Evolutionary conservation across 2,113 vertebrate genomes (phyloP).

Genomic region (Oriolus oriolus): DNA sequence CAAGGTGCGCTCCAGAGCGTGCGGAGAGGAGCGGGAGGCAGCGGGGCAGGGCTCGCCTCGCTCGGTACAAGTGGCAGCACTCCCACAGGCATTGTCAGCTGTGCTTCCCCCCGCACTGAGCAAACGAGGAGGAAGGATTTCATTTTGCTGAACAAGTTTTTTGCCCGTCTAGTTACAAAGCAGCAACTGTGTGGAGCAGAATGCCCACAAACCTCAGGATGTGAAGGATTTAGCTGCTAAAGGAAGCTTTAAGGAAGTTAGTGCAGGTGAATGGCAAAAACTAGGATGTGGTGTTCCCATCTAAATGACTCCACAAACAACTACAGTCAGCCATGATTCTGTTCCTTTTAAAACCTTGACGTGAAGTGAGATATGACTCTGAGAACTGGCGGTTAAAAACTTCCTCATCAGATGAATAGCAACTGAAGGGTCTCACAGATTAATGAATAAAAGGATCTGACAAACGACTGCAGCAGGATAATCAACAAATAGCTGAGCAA

Average conservation of each 20-base stretch:
- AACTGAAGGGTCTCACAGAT: constrained; percentile 18
- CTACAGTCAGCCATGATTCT: not conserved
- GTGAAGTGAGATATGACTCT: not conserved
- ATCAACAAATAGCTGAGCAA: constrained; percentile 34
- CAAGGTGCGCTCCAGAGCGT: not conserved
- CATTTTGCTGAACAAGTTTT: not conserved
- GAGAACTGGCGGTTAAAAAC: not conserved
- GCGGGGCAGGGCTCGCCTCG: not conserved
- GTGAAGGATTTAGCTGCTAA: not conserved
- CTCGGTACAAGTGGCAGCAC: not conserved
- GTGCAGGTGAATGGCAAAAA: not conserved
- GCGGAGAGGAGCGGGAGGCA: not conserved
- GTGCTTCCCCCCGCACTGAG: not conserved
- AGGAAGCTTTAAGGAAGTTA: not conserved
- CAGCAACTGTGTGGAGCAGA: not conserved
- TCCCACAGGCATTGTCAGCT: not conserved
- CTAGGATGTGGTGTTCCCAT: not conserved
- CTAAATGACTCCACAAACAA: not conserved
- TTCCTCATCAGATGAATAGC: not conserved
- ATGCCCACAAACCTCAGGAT: not conserved
- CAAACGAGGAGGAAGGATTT: not conserved
- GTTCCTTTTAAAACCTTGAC: not conserved
- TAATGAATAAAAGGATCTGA: constrained; percentile 17
- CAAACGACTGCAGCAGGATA: not conserved
- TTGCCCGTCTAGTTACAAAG: not conserved